Evolutionary conservation across 2,888 invertebrate genomes (phyloP).

Genomic region (Drosophila prolongata): DNA sequence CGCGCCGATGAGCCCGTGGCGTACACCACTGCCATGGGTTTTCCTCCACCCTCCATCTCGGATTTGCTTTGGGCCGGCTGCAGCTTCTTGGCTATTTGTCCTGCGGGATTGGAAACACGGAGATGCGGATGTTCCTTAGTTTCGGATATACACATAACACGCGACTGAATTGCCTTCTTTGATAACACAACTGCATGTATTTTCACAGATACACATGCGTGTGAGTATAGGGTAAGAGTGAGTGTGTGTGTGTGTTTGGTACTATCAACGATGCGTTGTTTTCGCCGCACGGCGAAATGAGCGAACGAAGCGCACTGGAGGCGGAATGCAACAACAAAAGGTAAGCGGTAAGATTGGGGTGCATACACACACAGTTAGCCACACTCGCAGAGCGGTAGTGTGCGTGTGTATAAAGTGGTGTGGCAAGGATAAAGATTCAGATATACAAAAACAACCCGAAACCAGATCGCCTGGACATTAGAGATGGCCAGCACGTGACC

Average conservation of each 20-base stretch:
- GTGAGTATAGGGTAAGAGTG: neutral
- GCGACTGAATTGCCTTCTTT: conserved; percentile 19
- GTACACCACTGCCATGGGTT: conserved; percentile 53
- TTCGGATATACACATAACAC: conserved; percentile 27
- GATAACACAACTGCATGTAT: conserved; percentile 29
- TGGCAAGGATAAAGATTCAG: conserved; percentile 30
- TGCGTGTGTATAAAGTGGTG: conserved; percentile 18
- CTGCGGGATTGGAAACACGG: conserved; percentile 58
- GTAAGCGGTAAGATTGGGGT: conserved; percentile 29
- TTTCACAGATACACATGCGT: conserved; percentile 34
- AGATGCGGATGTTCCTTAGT: conserved; percentile 7
- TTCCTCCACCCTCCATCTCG: conserved; percentile 62
- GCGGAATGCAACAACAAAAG: conserved; percentile 41
- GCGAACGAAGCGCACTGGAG: conserved; percentile 37
- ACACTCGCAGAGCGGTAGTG: conserved; percentile 10
- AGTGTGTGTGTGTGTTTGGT: conserved; percentile 1
- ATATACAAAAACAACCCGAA: conserved; percentile 41
- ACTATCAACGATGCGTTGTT: conserved; percentile 35
- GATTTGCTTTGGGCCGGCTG: conserved; percentile 80
- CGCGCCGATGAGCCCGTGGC: conserved; percentile 57
- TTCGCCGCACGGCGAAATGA: conserved; percentile 36
- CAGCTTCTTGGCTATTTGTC: conserved; percentile 82
- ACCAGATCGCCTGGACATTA: conserved; percentile 46
- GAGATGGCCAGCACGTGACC: conserved; percentile 36
- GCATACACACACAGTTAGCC: conserved; percentile 18